These are phyloP conservation scores for Crotalus helleri DNA, from an alignment of 2,113 vertebrate genomes.

Conservation along the genomic window DNA sequence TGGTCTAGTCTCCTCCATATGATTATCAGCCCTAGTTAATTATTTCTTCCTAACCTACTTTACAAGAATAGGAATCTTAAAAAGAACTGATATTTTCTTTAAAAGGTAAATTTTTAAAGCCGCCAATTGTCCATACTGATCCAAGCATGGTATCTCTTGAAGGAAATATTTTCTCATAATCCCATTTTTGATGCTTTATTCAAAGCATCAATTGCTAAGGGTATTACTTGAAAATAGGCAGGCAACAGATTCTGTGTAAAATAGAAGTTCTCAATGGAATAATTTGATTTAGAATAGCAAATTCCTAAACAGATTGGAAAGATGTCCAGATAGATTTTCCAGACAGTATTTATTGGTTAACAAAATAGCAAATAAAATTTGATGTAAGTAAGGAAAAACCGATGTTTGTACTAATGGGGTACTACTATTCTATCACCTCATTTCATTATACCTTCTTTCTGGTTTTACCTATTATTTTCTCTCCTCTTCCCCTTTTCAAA, in stretches of 20 bases:
- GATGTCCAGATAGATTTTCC: not conserved
- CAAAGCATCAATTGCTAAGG: not conserved
- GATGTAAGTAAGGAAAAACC: not conserved
- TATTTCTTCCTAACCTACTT: not conserved
- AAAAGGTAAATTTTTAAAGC: not conserved
- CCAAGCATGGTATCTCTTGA: not conserved
- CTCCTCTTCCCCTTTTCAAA: not conserved
- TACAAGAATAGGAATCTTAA: not conserved
- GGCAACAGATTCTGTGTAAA: not conserved
- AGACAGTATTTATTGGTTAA: not conserved
- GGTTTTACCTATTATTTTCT: not conserved
- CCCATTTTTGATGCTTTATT: not conserved
- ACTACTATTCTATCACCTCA: not conserved
- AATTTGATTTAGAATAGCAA: not conserved
- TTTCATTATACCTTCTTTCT: not conserved
- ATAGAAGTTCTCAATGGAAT: not conserved
- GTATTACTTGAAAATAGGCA: not conserved
- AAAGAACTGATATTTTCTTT: not conserved
- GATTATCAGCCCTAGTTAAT: slow-evolving; percentile 1
- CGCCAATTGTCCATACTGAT: not conserved
- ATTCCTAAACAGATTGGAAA: not conserved
- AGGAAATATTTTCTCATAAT: not conserved
- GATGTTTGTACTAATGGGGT: not conserved
- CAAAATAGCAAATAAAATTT: not conserved
- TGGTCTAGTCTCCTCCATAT: not conserved